phyloP scores from a whole-genome alignment of 2,797 vertebrate genomes.

The Enteromius mattozi region DNA sequence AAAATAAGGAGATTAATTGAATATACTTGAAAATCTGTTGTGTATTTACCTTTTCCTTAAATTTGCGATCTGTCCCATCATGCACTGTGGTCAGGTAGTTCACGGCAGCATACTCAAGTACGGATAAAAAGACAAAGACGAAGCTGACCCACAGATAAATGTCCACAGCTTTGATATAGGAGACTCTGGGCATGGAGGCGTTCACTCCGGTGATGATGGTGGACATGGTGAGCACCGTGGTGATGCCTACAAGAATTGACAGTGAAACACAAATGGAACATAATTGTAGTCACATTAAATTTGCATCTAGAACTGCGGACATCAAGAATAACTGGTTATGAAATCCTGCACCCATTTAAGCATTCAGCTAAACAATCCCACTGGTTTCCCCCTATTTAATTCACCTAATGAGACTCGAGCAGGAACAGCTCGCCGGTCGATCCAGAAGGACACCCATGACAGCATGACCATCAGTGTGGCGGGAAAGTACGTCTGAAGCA shows the following conservation, averaged over 20 bases:
- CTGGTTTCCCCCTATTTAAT: not conserved
- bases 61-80: conserved; percentile 85
- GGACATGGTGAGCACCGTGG: conserved; percentile 83
- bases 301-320: not conserved
- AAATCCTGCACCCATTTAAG: not conserved
- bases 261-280: not conserved
- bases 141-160: conserved; percentile 85
- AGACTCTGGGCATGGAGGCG: conserved; percentile 83
- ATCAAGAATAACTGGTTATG: not conserved
- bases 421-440: conserved; percentile 90
- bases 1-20: too few relatives aligned
- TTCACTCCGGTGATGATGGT: conserved; percentile 85
- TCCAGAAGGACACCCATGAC: conserved; percentile 99
- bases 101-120: conserved; percentile 81
- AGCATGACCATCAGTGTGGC: conserved; percentile 95
- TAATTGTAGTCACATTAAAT: not conserved
- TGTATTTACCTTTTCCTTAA: conserved; percentile 73
- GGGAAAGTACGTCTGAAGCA: conserved; percentile 95
- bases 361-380: not conserved
- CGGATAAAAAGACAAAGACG: conserved; percentile 82
- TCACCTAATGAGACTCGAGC: conserved; percentile 84
- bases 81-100: conserved; percentile 88
- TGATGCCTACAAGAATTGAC: conserved; percentile 73
- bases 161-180: conserved; percentile 84
- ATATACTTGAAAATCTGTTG: conserved; percentile 65